Evolutionary conservation across 2,888 invertebrate species (phyloP), one percentile per base, ranked within the genome.

Genomic region (Tethea ocularis): DNA sequence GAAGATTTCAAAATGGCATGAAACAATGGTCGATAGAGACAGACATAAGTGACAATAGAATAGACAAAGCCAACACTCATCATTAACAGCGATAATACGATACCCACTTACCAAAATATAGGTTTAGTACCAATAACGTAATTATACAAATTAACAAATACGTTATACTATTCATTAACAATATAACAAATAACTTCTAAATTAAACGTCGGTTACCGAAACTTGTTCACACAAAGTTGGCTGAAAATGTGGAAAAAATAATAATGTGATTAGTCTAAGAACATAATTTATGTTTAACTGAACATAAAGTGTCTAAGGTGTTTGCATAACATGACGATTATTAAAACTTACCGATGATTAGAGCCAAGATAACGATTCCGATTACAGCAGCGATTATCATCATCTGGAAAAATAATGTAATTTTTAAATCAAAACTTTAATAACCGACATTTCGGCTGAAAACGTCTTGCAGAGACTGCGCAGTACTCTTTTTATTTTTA

Each of bases 341-440:
- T 46, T 57, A 60, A 51, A 36, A 86, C 97, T 96, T 94, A 98
- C 98, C 97, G 87, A 97, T 97, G 86, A 98, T 97, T 84, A 98
- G 96, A 81, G 96, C 97, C 86, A 97, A 91, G 85, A 97, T 95
- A 78, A 97, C 95, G 78, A 96, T 94, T 67, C 96, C 97, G 88
- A 97, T 97, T 57, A 97, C 95, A 68, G 97, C 97, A 90, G 97
- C 96, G 74, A 97, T 97, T 78, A 97, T 97, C 97, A 97, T 97
- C 97, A 97, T 97, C 95, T 96, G 89, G 15, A 93, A 93, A 66
- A 66, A 56, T 23, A 24, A n/a, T 52, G 11, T 36, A 36, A 46
- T 4, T 33, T 3, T 33, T 13, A 33, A 4, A 33, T 3, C 33
- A 33, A 7, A 13, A 7, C 0, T 2, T 13, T 13, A 13, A 33